A percentile compares a stretch with the other conserved stretches of the same genome.
Evolutionary conservation across 2,113 vertebrate species (phyloP).

Genomic region (Azemiops feae): DNA sequence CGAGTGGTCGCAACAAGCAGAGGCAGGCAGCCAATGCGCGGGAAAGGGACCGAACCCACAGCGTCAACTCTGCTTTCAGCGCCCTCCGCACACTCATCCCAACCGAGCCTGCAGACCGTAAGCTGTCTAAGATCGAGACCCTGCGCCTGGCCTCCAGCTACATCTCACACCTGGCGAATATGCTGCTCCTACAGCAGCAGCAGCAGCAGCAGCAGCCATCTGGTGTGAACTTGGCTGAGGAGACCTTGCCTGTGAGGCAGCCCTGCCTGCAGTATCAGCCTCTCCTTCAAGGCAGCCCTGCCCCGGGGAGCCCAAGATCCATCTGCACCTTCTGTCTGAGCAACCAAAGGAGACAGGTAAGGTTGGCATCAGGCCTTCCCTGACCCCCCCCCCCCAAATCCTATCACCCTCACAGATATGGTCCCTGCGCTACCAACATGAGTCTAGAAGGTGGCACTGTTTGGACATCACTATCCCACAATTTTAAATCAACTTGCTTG

Average conservation of each 20-base stretch:
- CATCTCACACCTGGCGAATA: slow-evolving; percentile 87
- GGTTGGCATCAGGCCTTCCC: slow-evolving; percentile 20
- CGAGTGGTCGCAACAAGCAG: slow-evolving; percentile 71
- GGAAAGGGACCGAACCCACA: slow-evolving; percentile 86
- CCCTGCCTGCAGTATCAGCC: slow-evolving; percentile 75
- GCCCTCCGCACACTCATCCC: slow-evolving; percentile 86
- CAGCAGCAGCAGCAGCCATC: slow-evolving; percentile 44
- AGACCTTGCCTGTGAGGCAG: slow-evolving; percentile 53
- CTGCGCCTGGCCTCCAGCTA: slow-evolving; percentile 87
- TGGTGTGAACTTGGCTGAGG: slow-evolving; percentile 23
- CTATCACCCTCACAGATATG: neutral
- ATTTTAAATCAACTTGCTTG: neutral
- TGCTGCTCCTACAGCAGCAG: slow-evolving; percentile 44
- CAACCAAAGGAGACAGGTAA: slow-evolving; percentile 84
- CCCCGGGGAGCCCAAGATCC: slow-evolving; percentile 64
- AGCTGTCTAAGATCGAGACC: slow-evolving; percentile 89
- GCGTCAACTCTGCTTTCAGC: slow-evolving; percentile 86
- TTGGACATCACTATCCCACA: neutral
- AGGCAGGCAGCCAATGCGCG: slow-evolving; percentile 86
- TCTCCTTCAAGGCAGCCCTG: slow-evolving; percentile 55
- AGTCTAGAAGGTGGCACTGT: neutral
- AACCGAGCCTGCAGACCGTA: slow-evolving; percentile 83
- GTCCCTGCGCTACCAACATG: neutral
- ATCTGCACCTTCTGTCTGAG: slow-evolving; percentile 92
- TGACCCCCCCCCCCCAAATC: too few relatives aligned